These are phyloP conservation scores for Frankliniella intonsa DNA, from an alignment of 2,888 invertebrate genomes.

Conservation along the genomic window DNA sequence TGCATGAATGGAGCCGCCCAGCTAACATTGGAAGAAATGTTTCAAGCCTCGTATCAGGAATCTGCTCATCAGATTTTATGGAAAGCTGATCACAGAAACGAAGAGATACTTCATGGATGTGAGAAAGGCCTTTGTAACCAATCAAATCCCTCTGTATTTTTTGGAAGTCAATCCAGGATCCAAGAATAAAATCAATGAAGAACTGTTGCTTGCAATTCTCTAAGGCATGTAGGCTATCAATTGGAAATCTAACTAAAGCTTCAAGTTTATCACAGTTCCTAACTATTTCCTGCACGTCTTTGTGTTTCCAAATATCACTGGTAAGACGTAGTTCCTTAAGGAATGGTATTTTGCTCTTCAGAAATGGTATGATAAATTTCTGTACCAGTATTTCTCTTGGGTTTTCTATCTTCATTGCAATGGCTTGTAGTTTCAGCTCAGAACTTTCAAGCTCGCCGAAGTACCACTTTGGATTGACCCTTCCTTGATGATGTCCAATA, in stretches of 20 bases:
- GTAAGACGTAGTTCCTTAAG: not conserved
- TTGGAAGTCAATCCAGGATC: not conserved
- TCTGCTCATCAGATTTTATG: not conserved
- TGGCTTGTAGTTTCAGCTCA: not conserved
- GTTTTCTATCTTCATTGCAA: not conserved
- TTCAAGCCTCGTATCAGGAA: not conserved
- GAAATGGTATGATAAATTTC: conserved; percentile 8
- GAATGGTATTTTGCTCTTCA: not conserved
- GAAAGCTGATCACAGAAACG: not conserved
- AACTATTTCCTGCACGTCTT: not conserved
- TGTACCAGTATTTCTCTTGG: conserved; percentile 11
- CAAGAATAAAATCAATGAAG: conserved; percentile 7
- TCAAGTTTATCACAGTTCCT: not conserved
- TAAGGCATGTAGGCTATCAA: not conserved
- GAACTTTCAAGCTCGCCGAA: not conserved
- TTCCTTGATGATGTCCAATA: not conserved
- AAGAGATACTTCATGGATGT: conserved; percentile 8
- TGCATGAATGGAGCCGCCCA: not conserved
- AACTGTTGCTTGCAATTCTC: conserved; percentile 7
- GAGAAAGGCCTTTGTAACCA: not conserved
- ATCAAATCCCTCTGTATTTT: not conserved
- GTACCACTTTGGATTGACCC: conserved; percentile 14
- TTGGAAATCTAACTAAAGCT: conserved; percentile 7
- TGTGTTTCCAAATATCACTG: not conserved
- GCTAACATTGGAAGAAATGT: conserved; percentile 4